Evolutionary conservation across 2,113 vertebrate species (phyloP), one percentile per base, ranked within the genome.

Genomic region (Pungitius pungitius): DNA sequence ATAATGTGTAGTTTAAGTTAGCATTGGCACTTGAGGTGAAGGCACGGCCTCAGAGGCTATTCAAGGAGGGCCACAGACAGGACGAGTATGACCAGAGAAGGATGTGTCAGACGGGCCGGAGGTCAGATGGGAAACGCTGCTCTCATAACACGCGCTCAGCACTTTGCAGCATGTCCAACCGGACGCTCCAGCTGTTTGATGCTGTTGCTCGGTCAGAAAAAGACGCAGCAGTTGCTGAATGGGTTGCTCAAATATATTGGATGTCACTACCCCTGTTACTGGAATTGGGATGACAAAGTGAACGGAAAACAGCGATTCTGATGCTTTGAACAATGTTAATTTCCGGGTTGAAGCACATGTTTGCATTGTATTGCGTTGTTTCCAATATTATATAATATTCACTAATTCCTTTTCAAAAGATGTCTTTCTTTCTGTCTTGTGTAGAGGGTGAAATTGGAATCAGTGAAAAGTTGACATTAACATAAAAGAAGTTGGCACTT

Each of bases 101-200:
- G 74, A 90, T 80, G 83, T 78, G 81, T 79, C 73, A 59, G 74
- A 70, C 77, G 69, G 42, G 66, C 55, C 62, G 72, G 70, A 75
- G 74, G 73, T 71, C 57, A 72, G 61, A 78, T 69, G 62, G 84
- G 77, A 82, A 85, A 85, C 67, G n/a, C 59, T 15, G 27, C 77
- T 82, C 72, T 69, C 51, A 58, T 75, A 82, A 73, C 63, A 71
- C 66, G 11, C 62, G 37, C 22, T 91, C 83, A 84, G 82, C 85
- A 67, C 77, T 84, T 86, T 81, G 79, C 62, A 35, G 39, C 52
- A 39, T 64, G 65, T 75, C 57, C 8, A 22, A 12, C 77, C n/a
- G 70, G 65, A 73, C 61, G 12, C 12, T 70, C 62, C 67, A 74
- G 73, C 72, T 69, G 75, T 77, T 73, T 54, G 15, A 37, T 0